Conservation (phyloP, 2,888 invertebrate genomes). For the Nemotelus nigrinus region DNA sequence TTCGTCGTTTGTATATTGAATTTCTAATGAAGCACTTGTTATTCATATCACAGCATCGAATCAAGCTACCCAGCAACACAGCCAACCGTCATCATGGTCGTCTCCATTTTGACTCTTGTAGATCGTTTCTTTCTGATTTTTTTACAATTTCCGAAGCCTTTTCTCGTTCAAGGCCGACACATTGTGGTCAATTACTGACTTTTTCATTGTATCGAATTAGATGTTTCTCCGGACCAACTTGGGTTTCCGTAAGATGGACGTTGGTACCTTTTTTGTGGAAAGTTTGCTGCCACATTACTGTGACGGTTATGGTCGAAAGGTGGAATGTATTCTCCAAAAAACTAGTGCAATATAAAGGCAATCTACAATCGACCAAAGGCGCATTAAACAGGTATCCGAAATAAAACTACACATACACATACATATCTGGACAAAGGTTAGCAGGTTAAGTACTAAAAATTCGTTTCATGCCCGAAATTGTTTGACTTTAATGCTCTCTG, state of each 20-base stretch:
- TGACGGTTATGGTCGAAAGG: too few species aligned
- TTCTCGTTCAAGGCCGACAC: neutral
- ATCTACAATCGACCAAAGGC: too few species aligned
- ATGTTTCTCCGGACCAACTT: neutral
- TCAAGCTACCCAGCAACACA: conserved; percentile 18
- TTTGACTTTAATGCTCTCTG: neutral
- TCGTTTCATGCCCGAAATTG: too few species aligned
- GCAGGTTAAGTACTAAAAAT: too few species aligned
- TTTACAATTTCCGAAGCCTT: conserved; percentile 12
- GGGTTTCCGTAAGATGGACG: too few species aligned
- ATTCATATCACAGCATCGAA: conserved; percentile 39
- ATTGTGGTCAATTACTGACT: conserved; percentile 32
- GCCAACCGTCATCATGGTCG: neutral
- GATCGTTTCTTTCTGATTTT: conserved; percentile 18
- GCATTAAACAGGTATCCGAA: too few species aligned
- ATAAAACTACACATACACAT: too few species aligned
- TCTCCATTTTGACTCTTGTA: conserved; percentile 13
- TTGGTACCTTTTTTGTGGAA: too few species aligned
- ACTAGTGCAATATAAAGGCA: too few species aligned
- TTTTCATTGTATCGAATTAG: conserved; percentile 29
- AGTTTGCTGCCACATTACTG: too few species aligned
- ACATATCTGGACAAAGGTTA: too few species aligned
- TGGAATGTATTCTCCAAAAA: too few species aligned
- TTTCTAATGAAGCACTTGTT: conserved; percentile 39
- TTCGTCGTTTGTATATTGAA: conserved; percentile 21